Evolutionary conservation across 2,797 vertebrate species (phyloP).

Genomic region (Spea hammondii): DNA sequence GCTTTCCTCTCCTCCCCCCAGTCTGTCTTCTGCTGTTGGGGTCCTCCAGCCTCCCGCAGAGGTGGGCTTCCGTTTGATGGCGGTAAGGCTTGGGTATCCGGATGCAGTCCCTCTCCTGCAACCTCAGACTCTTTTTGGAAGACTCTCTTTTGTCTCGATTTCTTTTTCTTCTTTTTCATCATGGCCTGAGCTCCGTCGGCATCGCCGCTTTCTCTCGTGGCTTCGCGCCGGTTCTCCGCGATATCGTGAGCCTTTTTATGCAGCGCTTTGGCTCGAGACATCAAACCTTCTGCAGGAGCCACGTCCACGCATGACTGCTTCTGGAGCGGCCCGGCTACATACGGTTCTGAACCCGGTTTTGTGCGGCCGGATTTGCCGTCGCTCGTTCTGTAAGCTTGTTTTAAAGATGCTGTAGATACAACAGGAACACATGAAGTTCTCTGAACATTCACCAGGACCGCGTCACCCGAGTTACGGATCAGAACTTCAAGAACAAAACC

Average conservation of each 20-base stretch:
- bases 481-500: too few species aligned
- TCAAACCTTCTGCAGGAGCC: slow-evolving; percentile 38
- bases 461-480: too few species aligned
- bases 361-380: slow-evolving; percentile 59
- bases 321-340: slow-evolving; percentile 50
- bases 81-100: slow-evolving; percentile 3
- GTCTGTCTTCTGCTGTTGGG: background rate
- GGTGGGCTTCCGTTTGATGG: background rate
- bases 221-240: slow-evolving; percentile 53
- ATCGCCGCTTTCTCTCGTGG: slow-evolving; percentile 60
- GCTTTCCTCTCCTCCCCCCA: slow-evolving; percentile 20
- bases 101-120: background rate
- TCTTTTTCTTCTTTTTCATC: slow-evolving; percentile 73
- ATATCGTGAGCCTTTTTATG: slow-evolving; percentile 53
- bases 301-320: background rate
- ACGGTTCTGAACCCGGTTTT: slow-evolving; percentile 57
- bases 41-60: accelerated
- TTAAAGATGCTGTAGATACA: slow-evolving; percentile 60
- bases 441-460: slow-evolving; percentile 55
- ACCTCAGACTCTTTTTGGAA: slow-evolving; percentile 57
- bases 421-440: slow-evolving; percentile 73
- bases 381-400: slow-evolving; percentile 61
- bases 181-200: slow-evolving; percentile 54
- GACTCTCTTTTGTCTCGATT: slow-evolving; percentile 64
- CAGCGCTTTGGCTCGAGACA: slow-evolving; percentile 52